Evolutionary conservation across 2,797 vertebrate genomes (phyloP).

Genomic region (Acridotheres tristis): DNA sequence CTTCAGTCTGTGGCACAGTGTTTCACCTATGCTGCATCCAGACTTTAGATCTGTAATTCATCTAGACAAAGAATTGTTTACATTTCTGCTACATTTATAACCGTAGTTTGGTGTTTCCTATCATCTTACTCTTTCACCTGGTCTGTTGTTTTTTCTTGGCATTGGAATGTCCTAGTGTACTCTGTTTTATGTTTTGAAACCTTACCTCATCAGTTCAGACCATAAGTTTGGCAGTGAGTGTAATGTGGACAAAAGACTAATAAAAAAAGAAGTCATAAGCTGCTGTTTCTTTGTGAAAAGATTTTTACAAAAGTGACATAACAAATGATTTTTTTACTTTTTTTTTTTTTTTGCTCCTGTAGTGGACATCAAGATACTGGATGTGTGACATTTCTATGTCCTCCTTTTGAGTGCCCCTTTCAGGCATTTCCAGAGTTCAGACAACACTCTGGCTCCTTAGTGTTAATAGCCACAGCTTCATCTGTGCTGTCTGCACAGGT

Average conservation of each 20-base stretch:
- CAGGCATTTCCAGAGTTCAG: background rate
- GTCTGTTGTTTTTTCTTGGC: background rate
- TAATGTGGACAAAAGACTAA: background rate
- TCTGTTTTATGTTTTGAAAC: background rate
- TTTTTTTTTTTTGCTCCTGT: background rate
- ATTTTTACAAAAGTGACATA: background rate
- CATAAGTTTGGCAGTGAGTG: background rate
- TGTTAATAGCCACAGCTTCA: background rate
- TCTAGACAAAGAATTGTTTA: background rate
- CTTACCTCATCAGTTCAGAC: background rate
- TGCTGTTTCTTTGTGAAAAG: background rate
- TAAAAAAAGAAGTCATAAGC: background rate
- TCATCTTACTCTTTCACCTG: background rate
- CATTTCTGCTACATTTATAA: background rate
- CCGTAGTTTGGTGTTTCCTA: background rate
- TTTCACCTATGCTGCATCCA: background rate
- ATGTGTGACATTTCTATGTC: background rate
- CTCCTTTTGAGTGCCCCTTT: background rate
- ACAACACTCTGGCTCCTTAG: background rate
- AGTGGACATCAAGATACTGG: background rate
- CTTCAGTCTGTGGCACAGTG: background rate
- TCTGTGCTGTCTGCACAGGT: background rate
- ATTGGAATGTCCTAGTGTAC: background rate
- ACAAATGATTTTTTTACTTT: rapidly evolving
- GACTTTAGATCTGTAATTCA: background rate